Evolutionary conservation across 2,113 vertebrate species (phyloP).

Genomic region (Tretioscincus oriximinensis): DNA sequence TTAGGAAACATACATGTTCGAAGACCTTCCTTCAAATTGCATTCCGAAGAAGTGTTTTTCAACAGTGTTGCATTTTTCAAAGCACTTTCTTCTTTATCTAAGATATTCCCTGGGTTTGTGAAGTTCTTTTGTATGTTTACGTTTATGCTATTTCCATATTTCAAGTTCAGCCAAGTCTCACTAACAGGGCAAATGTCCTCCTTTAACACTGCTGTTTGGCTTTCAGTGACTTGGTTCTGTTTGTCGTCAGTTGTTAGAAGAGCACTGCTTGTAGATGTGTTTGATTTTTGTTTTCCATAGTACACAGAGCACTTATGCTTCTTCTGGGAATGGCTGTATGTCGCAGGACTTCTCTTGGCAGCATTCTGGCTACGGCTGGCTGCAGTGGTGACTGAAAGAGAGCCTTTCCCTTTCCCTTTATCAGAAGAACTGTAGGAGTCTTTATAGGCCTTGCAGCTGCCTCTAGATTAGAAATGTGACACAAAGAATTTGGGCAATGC

Average conservation of each 20-base stretch:
- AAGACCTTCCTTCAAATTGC: conserved; percentile 70
- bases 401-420: conserved; percentile 93
- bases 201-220: conserved; percentile 57
- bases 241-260: conserved; percentile 66
- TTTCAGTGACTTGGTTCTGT: conserved; percentile 53
- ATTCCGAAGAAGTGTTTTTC: conserved; percentile 69
- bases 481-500: not conserved
- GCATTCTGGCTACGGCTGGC: conserved; percentile 79
- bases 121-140: conserved; percentile 70
- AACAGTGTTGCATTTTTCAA: conserved; percentile 69
- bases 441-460: conserved; percentile 90
- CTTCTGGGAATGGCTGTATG: conserved; percentile 83
- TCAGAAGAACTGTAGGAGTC: conserved; percentile 87
- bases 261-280: conserved; percentile 45
- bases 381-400: conserved; percentile 77
- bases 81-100: conserved; percentile 74
- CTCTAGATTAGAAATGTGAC: conserved; percentile 73
- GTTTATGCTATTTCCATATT: conserved; percentile 62
- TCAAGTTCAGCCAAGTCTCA: conserved; percentile 74
- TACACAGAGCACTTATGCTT: conserved; percentile 93
- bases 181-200: conserved; percentile 63
- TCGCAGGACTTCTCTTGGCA: conserved; percentile 81
- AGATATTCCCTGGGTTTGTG: conserved; percentile 66
- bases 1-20: conserved; percentile 93
- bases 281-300: conserved; percentile 86